Evolutionary conservation across 2,113 vertebrate species (phyloP).

Genomic region (Cariama cristata): DNA sequence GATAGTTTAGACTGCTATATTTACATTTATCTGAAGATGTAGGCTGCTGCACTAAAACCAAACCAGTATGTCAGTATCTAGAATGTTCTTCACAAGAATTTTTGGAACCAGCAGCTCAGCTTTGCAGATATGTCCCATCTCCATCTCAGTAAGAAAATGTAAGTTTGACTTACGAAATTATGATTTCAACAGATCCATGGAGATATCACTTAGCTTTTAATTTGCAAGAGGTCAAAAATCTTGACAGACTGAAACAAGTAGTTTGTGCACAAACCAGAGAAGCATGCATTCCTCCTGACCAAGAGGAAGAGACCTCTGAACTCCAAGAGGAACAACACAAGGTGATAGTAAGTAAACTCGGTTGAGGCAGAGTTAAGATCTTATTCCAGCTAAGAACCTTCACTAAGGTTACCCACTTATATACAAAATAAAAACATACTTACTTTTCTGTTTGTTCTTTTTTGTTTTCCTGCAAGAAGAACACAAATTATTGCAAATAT

Average conservation of each 20-base stretch:
- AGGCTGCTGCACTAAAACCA: background rate
- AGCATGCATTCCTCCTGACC: background rate
- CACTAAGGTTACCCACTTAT: background rate
- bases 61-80: background rate
- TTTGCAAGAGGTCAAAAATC: background rate
- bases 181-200: background rate
- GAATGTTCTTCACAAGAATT: background rate
- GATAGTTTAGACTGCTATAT: background rate
- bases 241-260: background rate
- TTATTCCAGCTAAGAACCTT: background rate
- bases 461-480: slow-evolving; percentile 91
- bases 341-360: background rate
- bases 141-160: background rate
- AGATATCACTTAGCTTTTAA: background rate
- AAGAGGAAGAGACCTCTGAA: background rate
- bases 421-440: slow-evolving; percentile 59
- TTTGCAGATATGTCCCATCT: background rate
- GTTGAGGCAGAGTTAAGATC: background rate
- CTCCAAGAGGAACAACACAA: background rate
- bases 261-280: background rate
- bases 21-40: background rate
- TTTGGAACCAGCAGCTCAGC: background rate
- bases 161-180: background rate
- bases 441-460: slow-evolving; percentile 99
- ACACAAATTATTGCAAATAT: slow-evolving; percentile 15